Evolutionary conservation across 1,140 invertebrate genomes (phyloP), one percentile per base, ranked within the genome.

Genomic region (Rhopalosiphum maidis): DNA sequence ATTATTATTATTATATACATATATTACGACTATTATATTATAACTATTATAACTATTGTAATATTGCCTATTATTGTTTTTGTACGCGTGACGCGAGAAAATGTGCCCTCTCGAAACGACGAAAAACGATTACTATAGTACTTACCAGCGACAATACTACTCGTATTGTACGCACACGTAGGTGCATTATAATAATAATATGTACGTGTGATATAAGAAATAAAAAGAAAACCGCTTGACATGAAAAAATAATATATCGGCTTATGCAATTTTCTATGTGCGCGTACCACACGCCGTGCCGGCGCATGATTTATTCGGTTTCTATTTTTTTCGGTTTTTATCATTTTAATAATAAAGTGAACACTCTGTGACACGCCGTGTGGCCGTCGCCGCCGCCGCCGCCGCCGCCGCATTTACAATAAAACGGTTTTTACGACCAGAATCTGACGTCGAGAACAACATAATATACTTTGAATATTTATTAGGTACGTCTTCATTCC

Each of bases 381-480:
- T 23, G 35, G 82, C 22, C 18, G 15, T 8, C 46, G 46, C 46
- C 43, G 85, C 85, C 41, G 22, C 23, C 41, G 6, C 5, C 23
- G n/a, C 22, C 18, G 15, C 46, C 46, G 46, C 46, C 43, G 85
- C 85, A 23, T 88, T 54, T 7, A 35, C 46, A 48, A 54, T 88
- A 88, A 88, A 88, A 88, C 46, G 87, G 87, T 51, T 51, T 88
- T 88, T 88, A 88, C 87, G 46, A 88, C 87, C 87, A 48, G 46
- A 88, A 88, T 88, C 86, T 87, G 46, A 87, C 46, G 86, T 87
- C 48, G 87, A 54, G 46, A 15, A 35, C 48, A 54, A 88, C 85
- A 41, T 86, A 77, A 77, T 77, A 37, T 30, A 86, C 43, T 88
- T 54, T 48, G n/a, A 88, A 51, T 77, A 77, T 88, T 88, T 54